A percentile compares a stretch with the other conserved stretches of the same genome.
These are phyloP conservation scores for Trypoxylus dichotomus DNA, from an alignment of 1,140 invertebrate genomes.

Conservation along the genomic window DNA sequence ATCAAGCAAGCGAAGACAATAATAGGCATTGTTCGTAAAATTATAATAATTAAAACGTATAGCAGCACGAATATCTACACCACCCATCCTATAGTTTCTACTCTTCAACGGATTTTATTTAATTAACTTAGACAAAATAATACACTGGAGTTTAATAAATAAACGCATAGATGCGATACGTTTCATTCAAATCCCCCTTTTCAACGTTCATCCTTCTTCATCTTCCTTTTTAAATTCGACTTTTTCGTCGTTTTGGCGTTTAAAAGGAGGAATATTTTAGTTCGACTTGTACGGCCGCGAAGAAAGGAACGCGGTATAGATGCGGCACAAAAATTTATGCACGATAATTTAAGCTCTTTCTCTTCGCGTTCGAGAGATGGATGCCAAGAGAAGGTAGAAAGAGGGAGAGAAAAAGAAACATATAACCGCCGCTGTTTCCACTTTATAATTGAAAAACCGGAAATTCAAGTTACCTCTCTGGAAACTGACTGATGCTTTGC, in stretches of 20 bases:
- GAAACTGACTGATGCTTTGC: not conserved
- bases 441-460: constrained; percentile 3
- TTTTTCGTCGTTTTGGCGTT: not conserved
- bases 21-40: not conserved
- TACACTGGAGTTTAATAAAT: not conserved
- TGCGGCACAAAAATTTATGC: not conserved
- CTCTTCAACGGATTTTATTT: not conserved
- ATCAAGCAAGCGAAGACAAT: not conserved
- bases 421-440: not conserved
- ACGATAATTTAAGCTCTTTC: not conserved
- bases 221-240: not conserved
- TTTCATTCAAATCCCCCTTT: not conserved
- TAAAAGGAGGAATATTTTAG: not conserved
- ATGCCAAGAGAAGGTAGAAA: too few relatives aligned
- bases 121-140: not conserved
- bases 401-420: not conserved
- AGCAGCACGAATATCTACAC: too few relatives aligned
- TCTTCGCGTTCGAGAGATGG: not conserved
- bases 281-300: not conserved
- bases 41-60: not conserved
- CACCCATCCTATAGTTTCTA: not conserved
- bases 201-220: not conserved
- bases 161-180: not conserved
- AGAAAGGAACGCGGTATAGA: not conserved
- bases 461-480: constrained; percentile 2